Base-by-base conservation (phyloP, 1,140 invertebrate species). In the Anagrus nilaparvatae region DNA sequence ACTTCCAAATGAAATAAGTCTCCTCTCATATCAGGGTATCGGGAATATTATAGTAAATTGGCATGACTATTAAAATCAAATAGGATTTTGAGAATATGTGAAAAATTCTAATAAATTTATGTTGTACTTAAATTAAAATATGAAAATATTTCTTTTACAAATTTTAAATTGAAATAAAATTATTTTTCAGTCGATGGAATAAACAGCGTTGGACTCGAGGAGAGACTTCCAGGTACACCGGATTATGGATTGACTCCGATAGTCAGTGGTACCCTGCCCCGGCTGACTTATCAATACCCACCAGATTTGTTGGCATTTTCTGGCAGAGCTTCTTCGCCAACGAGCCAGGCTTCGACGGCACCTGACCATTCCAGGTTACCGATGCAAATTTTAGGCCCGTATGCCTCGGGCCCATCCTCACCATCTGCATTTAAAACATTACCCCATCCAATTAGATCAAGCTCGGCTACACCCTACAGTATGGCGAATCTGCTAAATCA, bases 241-340 rank as follows among this genome's bases (percentile, higher is more conserved):
- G n/a, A n/a, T n/a, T n/a, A n/a, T n/a, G n/a, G n/a, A n/a, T n/a
- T n/a, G n/a, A n/a, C n/a, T n/a, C n/a, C n/a, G n/a, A 30, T 30
- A 8, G 14, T 8, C 29, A 37, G 17, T 9, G 24, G 19, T 3
- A 33, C 38, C 6, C 29, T 12, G 30, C n/a, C n/a, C 43, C 3
- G 44, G 39, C n/a, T 74, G 53, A 50, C 66, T 54, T 67, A 73
- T 0, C 70, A 71, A 20, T 81, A 81, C 53, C 87, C 85, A 18
- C 87, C 87, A 1, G 87, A 90, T 51, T 64, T 91, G 20, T 63
- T 92, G 28, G 80, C 87, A 0, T 85, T 88, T 50, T 82, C 84
- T 6, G 61, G 59, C 1, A 76, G 29, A 60, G 81, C 47, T 66
- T 67, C 48, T 5, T 69, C 66, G n/a, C 65, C 66, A 7, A 65